Percentiles rank a stretch among this genome's conserved stretches.
Evolutionary conservation across 2,888 invertebrate species (phyloP).

Genomic region (Branchellion lobata): DNA sequence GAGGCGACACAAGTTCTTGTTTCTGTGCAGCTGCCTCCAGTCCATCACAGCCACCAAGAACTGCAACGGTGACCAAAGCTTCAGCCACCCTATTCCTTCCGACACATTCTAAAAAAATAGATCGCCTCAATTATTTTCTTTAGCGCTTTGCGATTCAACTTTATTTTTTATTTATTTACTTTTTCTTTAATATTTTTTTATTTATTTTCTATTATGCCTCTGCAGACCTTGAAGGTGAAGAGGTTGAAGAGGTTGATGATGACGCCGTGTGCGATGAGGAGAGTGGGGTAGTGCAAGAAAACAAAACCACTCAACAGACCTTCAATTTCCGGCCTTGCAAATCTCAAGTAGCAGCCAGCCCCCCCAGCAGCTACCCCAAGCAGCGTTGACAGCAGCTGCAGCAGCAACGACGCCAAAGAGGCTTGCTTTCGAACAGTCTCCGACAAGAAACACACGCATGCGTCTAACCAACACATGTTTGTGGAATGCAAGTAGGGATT

Average conservation of each 20-base stretch:
- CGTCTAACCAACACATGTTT: constrained; percentile 9
- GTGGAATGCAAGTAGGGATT: too few species aligned
- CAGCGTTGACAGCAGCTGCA: neutral
- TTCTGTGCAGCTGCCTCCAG: neutral
- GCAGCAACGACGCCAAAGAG: neutral
- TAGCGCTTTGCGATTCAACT: neutral
- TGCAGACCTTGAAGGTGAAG: neutral
- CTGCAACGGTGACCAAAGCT: too few species aligned
- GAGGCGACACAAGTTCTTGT: neutral
- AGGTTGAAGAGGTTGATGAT: neutral
- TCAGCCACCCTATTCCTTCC: too few species aligned
- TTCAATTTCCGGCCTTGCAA: neutral
- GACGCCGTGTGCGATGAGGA: neutral
- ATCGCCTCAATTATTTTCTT: too few species aligned
- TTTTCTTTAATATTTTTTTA: too few species aligned
- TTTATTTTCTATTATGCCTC: too few species aligned
- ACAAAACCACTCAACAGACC: neutral
- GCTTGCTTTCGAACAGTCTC: neutral
- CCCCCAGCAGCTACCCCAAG: neutral
- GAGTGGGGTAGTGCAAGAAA: neutral
- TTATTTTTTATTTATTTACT: neutral
- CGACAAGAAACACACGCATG: neutral
- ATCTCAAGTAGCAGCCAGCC: neutral
- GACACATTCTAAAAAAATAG: too few species aligned
- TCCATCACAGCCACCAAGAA: constrained; percentile 1